Conservation (phyloP, 2,797 vertebrate genomes). For the Periophthalmus magnuspinnatus region DNA sequence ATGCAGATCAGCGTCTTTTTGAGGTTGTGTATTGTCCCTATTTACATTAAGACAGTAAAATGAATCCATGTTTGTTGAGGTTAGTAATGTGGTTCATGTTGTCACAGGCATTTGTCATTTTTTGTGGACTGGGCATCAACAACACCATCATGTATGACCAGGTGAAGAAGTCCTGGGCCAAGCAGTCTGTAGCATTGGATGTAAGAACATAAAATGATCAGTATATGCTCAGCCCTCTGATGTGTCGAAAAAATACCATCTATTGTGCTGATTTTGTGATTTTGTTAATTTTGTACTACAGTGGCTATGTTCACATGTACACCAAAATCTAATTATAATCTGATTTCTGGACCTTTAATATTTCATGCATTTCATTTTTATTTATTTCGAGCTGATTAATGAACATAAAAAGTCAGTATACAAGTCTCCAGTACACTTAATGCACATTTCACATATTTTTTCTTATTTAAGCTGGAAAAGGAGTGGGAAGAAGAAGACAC, state of each 20-base stretch:
- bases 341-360: too few relatives aligned
- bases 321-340: too few relatives aligned
- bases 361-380: too few relatives aligned
- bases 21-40: conserved; percentile 78
- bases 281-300: conserved; percentile 21
- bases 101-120: conserved; percentile 96
- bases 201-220: conserved; percentile 76
- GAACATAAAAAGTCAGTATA: too few relatives aligned
- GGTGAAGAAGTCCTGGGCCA: conserved; percentile 99
- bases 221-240: background rate
- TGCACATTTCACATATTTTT: too few relatives aligned
- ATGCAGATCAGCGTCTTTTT: conserved; percentile 96
- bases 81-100: conserved; percentile 16
- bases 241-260: background rate
- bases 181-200: conserved; percentile 97
- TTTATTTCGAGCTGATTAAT: too few relatives aligned
- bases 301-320: too few relatives aligned
- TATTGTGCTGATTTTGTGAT: too few relatives aligned
- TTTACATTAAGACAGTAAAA: background rate
- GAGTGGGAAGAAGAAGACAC: too few relatives aligned
- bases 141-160: conserved; percentile 99
- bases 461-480: too few relatives aligned
- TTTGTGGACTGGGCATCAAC: conserved; percentile 98
- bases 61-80: background rate
- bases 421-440: too few relatives aligned